These are phyloP conservation scores for Mesocricetus auratus DNA, from an alignment of 2,113 vertebrate species.

Conservation along the genomic window DNA sequence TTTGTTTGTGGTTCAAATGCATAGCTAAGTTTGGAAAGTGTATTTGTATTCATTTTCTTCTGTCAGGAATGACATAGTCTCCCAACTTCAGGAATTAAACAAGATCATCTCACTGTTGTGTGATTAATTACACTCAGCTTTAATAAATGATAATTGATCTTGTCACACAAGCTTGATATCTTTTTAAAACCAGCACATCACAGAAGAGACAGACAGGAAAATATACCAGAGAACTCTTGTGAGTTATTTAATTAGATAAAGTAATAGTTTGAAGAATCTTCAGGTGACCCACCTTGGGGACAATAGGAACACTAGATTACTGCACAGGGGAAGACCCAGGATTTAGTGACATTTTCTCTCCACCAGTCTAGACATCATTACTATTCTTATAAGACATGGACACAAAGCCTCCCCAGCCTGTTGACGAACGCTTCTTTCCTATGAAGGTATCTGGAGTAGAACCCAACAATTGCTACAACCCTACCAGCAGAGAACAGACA, in stretches of 20 bases:
- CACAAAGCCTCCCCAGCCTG: background rate
- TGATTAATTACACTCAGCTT: conserved; percentile 37
- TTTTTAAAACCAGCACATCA: background rate
- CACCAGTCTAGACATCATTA: background rate
- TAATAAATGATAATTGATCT: conserved; percentile 57
- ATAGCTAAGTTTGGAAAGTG: background rate
- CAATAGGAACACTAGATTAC: background rate
- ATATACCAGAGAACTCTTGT: background rate
- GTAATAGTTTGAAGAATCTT: background rate
- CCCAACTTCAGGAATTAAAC: conserved; percentile 65
- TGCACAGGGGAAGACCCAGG: background rate
- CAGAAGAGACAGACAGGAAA: background rate
- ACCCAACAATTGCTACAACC: background rate
- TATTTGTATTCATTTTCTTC: conserved; percentile 64
- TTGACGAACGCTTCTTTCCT: background rate
- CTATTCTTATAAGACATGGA: background rate
- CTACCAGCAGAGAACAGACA: background rate
- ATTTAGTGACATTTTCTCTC: conserved; percentile 8
- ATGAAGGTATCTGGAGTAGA: background rate
- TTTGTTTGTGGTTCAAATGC: conserved; percentile 38
- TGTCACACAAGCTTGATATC: background rate
- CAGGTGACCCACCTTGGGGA: background rate
- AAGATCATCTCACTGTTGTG: conserved; percentile 46
- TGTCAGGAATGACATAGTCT: conserved; percentile 28
- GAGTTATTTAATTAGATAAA: background rate